Conservation (phyloP, 1,140 invertebrate species). For the Eriocheir sinensis region DNA sequence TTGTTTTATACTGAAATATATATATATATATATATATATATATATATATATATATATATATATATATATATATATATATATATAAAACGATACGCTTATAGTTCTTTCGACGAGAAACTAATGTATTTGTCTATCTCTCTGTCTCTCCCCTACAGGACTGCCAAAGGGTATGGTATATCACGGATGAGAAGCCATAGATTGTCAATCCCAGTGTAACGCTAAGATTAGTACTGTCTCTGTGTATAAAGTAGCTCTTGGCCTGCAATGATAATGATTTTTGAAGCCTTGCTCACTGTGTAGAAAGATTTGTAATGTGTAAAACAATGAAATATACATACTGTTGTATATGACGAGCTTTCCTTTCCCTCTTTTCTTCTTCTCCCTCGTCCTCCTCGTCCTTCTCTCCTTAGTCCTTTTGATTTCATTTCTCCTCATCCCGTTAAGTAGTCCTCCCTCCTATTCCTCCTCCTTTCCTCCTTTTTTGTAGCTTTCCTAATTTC, state of each 20-base stretch:
- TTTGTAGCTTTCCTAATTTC: not conserved
- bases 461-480: not conserved
- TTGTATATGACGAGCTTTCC: not conserved
- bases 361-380: not conserved
- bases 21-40: too few species aligned
- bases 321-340: not conserved
- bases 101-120: too few species aligned
- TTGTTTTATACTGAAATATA: too few species aligned
- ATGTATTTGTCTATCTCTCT: not conserved
- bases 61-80: too few species aligned
- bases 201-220: not conserved
- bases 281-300: not conserved
- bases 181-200: slow-evolving; percentile 3
- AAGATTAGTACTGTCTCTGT: not conserved
- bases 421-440: not conserved
- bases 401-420: too few species aligned
- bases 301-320: not conserved
- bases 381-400: not conserved
- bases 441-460: too few species aligned
- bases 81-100: too few species aligned
- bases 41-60: too few species aligned
- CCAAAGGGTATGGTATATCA: not conserved
- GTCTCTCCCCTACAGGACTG: not conserved
- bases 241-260: too few species aligned
- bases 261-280: too few species aligned